These are phyloP conservation scores for Berghia stephanieae DNA, from an alignment of 1,140 invertebrate genomes.

Conservation along the genomic window DNA sequence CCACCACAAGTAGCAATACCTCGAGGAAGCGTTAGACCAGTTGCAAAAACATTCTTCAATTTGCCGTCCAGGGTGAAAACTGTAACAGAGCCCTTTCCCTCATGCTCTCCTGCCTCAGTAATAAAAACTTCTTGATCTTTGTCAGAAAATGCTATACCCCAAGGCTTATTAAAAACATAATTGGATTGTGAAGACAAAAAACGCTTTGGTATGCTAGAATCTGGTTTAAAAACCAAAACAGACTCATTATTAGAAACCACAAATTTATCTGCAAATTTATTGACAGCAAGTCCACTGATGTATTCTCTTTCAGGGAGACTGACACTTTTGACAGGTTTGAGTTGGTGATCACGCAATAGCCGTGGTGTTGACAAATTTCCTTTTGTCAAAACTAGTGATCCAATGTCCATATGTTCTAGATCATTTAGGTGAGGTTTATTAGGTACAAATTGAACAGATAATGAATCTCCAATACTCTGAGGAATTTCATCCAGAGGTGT, in stretches of 20 bases:
- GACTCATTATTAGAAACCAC: constrained; percentile 20
- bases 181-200: constrained; percentile 18
- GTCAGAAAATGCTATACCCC: constrained; percentile 27
- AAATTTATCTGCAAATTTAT: constrained; percentile 30
- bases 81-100: constrained; percentile 25
- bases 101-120: constrained; percentile 22
- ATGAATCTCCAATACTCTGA: neutral
- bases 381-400: neutral
- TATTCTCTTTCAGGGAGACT: constrained; percentile 24
- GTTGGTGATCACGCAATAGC: neutral
- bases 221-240: constrained; percentile 20
- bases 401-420: constrained; percentile 18
- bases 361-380: neutral
- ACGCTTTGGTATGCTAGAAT: neutral
- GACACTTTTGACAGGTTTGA: neutral
- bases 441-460: constrained; percentile 11
- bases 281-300: constrained; percentile 29
- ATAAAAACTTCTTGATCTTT: constrained; percentile 15
- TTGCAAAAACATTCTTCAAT: constrained; percentile 16
- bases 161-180: constrained; percentile 20
- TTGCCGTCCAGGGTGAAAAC: constrained; percentile 14
- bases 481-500: neutral
- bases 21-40: constrained; percentile 24
- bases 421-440: neutral
- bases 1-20: constrained; percentile 17